Evolutionary conservation across 35 echinoderm and acorn worm species (phyloP).

Genomic region (Hemicentrotus pulcherrimus): DNA sequence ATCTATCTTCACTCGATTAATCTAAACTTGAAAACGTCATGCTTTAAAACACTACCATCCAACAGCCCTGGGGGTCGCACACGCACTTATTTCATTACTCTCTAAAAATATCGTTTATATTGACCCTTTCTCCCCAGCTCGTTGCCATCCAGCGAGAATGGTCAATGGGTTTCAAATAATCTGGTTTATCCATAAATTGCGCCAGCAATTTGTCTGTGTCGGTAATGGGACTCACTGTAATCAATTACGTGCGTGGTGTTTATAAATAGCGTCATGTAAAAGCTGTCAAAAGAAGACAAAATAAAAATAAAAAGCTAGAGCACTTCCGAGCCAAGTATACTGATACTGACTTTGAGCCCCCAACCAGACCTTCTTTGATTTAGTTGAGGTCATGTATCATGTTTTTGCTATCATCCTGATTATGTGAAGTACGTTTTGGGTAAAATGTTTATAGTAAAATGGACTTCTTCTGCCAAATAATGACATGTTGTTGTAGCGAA

Average conservation of each 20-base stretch:
- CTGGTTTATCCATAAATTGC: not conserved
- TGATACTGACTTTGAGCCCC: too few relatives aligned
- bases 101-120: not conserved
- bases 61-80: not conserved
- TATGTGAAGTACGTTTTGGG: too few relatives aligned
- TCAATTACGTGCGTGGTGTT: not conserved
- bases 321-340: too few relatives aligned
- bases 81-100: not conserved
- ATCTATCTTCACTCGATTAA: not conserved
- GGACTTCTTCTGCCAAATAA: too few relatives aligned
- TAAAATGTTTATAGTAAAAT: too few relatives aligned
- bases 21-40: not conserved
- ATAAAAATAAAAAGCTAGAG: too few relatives aligned
- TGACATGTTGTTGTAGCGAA: too few relatives aligned
- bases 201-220: not conserved
- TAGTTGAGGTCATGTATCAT: too few relatives aligned
- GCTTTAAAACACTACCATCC: not conserved
- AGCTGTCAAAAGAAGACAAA: not conserved
- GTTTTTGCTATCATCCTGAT: too few relatives aligned
- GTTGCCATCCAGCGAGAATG: not conserved
- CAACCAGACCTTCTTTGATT: too few relatives aligned
- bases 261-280: not conserved
- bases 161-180: not conserved
- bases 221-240: not conserved
- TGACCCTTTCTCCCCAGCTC: not conserved